These are phyloP conservation scores for Capromys pilorides DNA, from an alignment of 2,797 vertebrate genomes.

Conservation along the genomic window DNA sequence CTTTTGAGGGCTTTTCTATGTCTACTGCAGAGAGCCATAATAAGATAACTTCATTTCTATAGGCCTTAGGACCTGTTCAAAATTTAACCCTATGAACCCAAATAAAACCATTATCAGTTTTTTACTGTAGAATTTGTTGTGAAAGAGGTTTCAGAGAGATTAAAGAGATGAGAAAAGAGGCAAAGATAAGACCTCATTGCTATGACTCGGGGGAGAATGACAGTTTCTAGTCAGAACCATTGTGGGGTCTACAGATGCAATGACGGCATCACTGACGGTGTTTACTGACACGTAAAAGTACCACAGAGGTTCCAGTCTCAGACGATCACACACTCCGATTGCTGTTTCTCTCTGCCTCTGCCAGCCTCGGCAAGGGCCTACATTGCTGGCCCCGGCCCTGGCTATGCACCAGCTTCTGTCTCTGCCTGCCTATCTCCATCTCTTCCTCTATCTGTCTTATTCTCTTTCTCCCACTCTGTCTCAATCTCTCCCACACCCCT, in stretches of 20 bases:
- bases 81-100: background rate
- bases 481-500: background rate
- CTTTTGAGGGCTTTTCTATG: background rate
- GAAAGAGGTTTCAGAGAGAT: background rate
- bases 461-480: background rate
- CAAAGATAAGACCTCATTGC: background rate
- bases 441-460: background rate
- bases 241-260: accelerated
- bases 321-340: background rate
- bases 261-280: background rate
- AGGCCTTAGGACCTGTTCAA: background rate
- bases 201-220: accelerated
- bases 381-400: background rate
- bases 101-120: background rate
- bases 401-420: background rate
- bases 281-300: background rate
- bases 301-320: background rate
- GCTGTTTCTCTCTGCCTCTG: background rate
- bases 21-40: background rate
- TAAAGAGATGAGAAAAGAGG: too few relatives aligned
- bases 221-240: background rate
- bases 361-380: background rate
- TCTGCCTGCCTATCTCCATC: background rate
- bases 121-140: background rate
- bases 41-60: background rate